These are phyloP conservation scores for Gorsachius magnificus DNA, from an alignment of 2,797 vertebrate genomes.

Conservation along the genomic window DNA sequence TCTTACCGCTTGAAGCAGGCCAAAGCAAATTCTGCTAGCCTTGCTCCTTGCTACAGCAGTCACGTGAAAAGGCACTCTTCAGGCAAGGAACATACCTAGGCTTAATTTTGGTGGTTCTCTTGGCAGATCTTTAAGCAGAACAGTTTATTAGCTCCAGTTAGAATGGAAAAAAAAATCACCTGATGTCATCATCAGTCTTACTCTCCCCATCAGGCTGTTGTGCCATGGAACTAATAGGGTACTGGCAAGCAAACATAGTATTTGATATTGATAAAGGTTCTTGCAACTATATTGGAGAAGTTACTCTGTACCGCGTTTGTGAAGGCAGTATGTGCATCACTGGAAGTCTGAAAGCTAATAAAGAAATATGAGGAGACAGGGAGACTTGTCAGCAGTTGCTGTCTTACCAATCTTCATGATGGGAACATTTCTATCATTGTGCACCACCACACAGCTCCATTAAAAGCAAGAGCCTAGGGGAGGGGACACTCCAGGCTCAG, in stretches of 20 bases:
- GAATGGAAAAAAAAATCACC: conserved; percentile 37
- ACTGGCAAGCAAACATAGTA: conserved; percentile 82
- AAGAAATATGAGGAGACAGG: background rate
- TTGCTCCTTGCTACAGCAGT: background rate
- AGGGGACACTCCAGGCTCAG: background rate
- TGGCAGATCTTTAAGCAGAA: background rate
- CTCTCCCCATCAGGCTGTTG: conserved; percentile 79
- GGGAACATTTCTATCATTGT: background rate
- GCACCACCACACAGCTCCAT: background rate
- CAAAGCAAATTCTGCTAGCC: background rate
- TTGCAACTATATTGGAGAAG: conserved; percentile 74
- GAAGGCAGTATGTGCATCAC: conserved; percentile 80
- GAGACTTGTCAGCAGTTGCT: background rate
- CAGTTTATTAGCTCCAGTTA: background rate
- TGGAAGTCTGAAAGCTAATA: conserved; percentile 72
- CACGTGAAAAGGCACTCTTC: background rate
- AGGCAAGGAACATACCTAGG: background rate
- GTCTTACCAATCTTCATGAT: background rate
- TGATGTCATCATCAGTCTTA: conserved; percentile 78
- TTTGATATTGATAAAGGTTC: conserved; percentile 76
- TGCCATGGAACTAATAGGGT: conserved; percentile 81
- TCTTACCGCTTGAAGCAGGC: background rate
- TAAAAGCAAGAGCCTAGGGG: background rate
- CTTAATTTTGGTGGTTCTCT: background rate
- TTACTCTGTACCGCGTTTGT: conserved; percentile 82